These are phyloP conservation scores for Picus viridis DNA, from an alignment of 2,797 vertebrate species.

Conservation along the genomic window DNA sequence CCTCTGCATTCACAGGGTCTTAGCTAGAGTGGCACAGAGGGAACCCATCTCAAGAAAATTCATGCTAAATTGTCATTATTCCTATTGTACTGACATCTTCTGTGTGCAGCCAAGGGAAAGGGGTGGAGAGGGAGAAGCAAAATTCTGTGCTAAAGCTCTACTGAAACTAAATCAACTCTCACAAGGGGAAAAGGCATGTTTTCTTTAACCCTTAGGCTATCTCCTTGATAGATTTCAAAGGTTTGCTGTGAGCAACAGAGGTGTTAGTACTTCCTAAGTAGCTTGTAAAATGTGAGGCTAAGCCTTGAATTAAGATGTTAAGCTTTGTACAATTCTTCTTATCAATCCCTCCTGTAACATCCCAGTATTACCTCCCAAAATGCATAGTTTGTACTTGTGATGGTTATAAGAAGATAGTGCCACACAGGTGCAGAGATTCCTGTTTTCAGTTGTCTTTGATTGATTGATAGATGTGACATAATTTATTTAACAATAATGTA, in stretches of 20 bases:
- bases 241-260: conserved; percentile 20
- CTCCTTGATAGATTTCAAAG: conserved; percentile 41
- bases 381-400: not conserved
- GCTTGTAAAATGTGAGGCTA: conserved; percentile 24
- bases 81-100: not conserved
- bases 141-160: not conserved
- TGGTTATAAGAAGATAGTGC: not conserved
- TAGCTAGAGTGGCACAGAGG: fast-evolving
- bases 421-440: not conserved
- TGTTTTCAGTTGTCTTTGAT: not conserved
- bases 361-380: not conserved
- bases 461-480: not conserved
- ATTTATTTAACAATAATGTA: not conserved
- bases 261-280: not conserved
- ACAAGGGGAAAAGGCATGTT: not conserved
- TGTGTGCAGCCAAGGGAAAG: not conserved
- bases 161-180: not conserved
- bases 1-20: not conserved
- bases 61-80: not conserved
- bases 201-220: conserved; percentile 24
- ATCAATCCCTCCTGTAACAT: not conserved
- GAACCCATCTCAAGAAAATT: fast-evolving
- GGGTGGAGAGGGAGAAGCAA: not conserved
- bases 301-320: conserved; percentile 38
- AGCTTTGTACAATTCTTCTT: not conserved